A percentile compares a stretch with the other conserved stretches of the same genome.
phyloP scores from a whole-genome alignment of 1,140 invertebrate species.

The Rhizoglyphus robini region DNA sequence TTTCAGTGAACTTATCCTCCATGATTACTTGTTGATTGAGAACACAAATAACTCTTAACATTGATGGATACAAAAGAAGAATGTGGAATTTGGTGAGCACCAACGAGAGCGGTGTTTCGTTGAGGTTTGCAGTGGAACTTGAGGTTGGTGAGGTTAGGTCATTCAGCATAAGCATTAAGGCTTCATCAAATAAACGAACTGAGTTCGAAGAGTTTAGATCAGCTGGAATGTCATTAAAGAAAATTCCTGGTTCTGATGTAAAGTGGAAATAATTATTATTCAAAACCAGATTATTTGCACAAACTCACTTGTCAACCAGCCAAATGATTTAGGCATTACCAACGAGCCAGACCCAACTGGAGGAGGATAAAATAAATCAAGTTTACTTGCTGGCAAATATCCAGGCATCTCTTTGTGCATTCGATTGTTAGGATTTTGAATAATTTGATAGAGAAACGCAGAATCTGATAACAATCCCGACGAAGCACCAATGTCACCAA shows the following conservation, averaged over 20 bases:
- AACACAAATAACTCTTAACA: slow-evolving; percentile 63
- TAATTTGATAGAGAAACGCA: slow-evolving; percentile 12
- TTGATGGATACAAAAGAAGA: slow-evolving; percentile 63
- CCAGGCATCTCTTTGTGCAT: slow-evolving; percentile 53
- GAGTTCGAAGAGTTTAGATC: not conserved
- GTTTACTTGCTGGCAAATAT: slow-evolving; percentile 56
- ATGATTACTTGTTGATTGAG: slow-evolving; percentile 74
- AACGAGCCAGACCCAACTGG: slow-evolving; percentile 35
- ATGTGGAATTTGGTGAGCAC: slow-evolving; percentile 81
- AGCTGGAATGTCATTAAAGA: slow-evolving; percentile 27
- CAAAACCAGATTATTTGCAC: slow-evolving; percentile 53
- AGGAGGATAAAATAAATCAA: slow-evolving; percentile 60
- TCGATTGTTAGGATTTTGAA: slow-evolving; percentile 33
- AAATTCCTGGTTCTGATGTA: slow-evolving; percentile 37
- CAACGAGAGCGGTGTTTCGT: slow-evolving; percentile 50
- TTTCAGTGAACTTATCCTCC: slow-evolving; percentile 60
- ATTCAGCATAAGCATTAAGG: slow-evolving; percentile 30
- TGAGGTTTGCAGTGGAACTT: slow-evolving; percentile 47
- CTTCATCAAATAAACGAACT: slow-evolving; percentile 22
- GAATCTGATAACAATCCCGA: not conserved
- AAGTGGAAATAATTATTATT: slow-evolving; percentile 20
- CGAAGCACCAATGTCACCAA: not conserved
- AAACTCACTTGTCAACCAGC: slow-evolving; percentile 49
- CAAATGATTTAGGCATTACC: slow-evolving; percentile 4
- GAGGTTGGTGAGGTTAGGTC: slow-evolving; percentile 38